phyloP scores from a whole-genome alignment of 2,888 invertebrate species.

The Calliopum simillimum region DNA sequence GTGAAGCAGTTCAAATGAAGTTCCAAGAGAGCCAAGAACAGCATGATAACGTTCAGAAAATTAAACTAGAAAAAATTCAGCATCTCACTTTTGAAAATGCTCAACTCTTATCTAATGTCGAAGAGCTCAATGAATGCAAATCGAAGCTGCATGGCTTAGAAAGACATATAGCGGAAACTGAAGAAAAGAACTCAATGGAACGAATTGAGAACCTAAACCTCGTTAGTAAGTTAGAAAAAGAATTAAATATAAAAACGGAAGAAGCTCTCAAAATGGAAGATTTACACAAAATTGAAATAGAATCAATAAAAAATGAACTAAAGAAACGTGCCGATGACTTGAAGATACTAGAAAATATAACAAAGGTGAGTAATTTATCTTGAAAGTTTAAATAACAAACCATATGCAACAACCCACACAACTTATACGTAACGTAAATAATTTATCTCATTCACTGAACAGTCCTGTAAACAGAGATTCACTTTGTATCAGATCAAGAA shows the following conservation, averaged over 20 bases:
- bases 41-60: conserved; percentile 36
- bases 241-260: conserved; percentile 27
- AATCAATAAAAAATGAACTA: conserved; percentile 35
- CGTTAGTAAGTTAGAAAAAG: conserved; percentile 19
- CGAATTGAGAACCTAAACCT: conserved; percentile 33
- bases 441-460: too few species aligned
- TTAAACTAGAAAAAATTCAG: conserved; percentile 26
- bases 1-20: conserved; percentile 20
- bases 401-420: too few species aligned
- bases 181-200: neutral
- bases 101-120: conserved; percentile 31
- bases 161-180: conserved; percentile 18
- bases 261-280: conserved; percentile 31
- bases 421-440: too few species aligned
- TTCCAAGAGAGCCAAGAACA: conserved; percentile 32
- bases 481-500: too few species aligned
- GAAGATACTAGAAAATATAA: neutral
- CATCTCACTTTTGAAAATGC: conserved; percentile 37
- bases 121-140: conserved; percentile 45
- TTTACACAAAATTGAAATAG: conserved; percentile 22
- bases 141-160: conserved; percentile 28
- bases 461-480: too few species aligned
- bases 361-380: neutral
- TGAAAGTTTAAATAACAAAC: neutral
- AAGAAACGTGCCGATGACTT: conserved; percentile 25